These are phyloP conservation scores for Xiphophorus maculatus DNA, from an alignment of 2,113 vertebrate species.

Conservation along the genomic window DNA sequence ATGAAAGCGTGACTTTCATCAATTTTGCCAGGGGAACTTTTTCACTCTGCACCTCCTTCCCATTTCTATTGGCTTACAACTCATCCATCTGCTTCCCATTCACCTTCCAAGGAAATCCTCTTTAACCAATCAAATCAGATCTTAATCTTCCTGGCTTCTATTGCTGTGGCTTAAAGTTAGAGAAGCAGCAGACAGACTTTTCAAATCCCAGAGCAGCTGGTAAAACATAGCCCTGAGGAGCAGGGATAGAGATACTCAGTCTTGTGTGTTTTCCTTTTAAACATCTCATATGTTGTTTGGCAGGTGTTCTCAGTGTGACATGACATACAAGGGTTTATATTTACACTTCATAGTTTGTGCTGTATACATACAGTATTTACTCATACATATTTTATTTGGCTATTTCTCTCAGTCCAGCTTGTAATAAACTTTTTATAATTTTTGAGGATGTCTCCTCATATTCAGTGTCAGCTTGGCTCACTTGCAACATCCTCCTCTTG, in stretches of 20 bases:
- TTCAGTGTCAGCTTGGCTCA: slow-evolving; percentile 13
- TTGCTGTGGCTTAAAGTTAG: slow-evolving; percentile 40
- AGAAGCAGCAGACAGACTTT: slow-evolving; percentile 41
- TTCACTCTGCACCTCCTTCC: slow-evolving; percentile 58
- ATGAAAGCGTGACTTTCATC: slow-evolving; percentile 53
- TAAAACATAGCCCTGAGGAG: slow-evolving; percentile 24
- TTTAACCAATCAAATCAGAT: slow-evolving; percentile 60
- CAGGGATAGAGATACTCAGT: slow-evolving; percentile 27
- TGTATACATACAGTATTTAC: background rate
- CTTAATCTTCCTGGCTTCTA: slow-evolving; percentile 49
- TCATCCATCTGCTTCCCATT: slow-evolving; percentile 71
- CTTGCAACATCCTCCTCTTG: slow-evolving; percentile 15
- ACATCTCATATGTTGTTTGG: background rate
- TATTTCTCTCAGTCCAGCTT: slow-evolving; percentile 4
- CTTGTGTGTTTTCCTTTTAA: background rate
- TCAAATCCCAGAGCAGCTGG: slow-evolving; percentile 48
- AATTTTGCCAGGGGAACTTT: slow-evolving; percentile 56
- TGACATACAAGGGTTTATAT: background rate
- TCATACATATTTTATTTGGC: background rate
- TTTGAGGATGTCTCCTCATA: slow-evolving; percentile 21
- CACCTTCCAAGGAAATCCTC: slow-evolving; percentile 62
- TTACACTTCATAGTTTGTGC: background rate
- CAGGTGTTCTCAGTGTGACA: background rate
- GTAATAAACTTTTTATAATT: slow-evolving; percentile 11
- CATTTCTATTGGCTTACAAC: slow-evolving; percentile 48